Evolutionary conservation across 1,140 invertebrate species (phyloP).

Genomic region (Heliconius nattereri): DNA sequence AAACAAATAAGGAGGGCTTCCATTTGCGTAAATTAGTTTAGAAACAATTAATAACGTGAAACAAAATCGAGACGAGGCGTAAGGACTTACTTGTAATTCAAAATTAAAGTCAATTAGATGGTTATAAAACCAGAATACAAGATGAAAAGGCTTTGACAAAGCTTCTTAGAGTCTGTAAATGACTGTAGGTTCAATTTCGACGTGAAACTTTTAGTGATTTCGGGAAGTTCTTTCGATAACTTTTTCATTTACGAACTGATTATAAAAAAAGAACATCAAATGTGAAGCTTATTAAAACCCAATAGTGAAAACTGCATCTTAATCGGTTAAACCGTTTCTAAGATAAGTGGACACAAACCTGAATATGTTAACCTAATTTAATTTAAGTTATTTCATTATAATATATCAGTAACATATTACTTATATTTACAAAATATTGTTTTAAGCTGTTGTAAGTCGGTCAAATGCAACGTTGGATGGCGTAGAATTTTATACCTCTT

Average conservation of each 20-base stretch:
- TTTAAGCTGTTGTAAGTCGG: not conserved
- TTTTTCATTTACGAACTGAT: too few relatives aligned
- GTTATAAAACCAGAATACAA: not conserved
- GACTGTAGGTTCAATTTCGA: not conserved
- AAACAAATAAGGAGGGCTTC: constrained; percentile 11
- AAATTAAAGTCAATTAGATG: not conserved
- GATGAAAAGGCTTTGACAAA: not conserved
- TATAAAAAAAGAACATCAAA: too few relatives aligned
- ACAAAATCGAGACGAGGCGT: not conserved
- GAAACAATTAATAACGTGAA: not conserved
- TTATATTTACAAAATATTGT: constrained; percentile 1
- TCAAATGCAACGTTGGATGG: not conserved
- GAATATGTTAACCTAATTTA: too few relatives aligned
- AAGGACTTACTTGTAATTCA: constrained; percentile 5
- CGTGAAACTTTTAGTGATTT: not conserved
- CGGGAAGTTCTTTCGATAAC: not conserved
- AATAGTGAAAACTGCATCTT: too few relatives aligned
- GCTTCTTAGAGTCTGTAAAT: not conserved
- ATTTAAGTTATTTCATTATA: too few relatives aligned
- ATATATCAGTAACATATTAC: not conserved
- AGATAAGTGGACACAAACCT: too few relatives aligned
- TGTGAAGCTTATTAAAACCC: too few relatives aligned
- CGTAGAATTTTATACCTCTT: constrained; percentile 12
- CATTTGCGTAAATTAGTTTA: not conserved
- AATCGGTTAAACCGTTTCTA: too few relatives aligned